Conservation (phyloP, 2,888 invertebrate genomes). For the Nomada flava region DNA sequence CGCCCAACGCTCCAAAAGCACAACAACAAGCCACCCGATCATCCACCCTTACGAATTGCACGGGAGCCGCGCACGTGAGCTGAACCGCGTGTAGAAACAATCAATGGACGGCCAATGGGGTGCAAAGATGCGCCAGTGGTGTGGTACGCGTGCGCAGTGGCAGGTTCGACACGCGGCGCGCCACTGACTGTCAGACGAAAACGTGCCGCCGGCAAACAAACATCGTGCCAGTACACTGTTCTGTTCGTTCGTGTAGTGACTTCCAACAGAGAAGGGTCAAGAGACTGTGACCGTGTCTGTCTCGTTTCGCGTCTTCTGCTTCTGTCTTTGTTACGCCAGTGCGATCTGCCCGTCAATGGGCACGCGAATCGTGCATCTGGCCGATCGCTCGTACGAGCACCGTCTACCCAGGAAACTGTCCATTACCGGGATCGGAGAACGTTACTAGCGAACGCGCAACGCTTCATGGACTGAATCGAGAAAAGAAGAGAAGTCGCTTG, state of each 20-base stretch:
- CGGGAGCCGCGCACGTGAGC: conserved; percentile 37
- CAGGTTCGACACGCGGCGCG: conserved; percentile 52
- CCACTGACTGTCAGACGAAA: conserved; percentile 57
- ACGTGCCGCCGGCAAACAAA: conserved; percentile 50
- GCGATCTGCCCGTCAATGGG: conserved; percentile 46
- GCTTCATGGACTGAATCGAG: conserved; percentile 12
- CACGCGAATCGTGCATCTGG: conserved; percentile 56
- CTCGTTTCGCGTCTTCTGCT: conserved; percentile 24
- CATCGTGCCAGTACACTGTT: conserved; percentile 35
- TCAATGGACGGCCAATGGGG: conserved; percentile 42
- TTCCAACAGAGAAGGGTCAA: conserved; percentile 50
- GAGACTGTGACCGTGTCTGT: conserved; percentile 50
- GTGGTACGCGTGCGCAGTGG: conserved; percentile 37
- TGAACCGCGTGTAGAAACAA: conserved; percentile 36
- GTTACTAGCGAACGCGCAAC: conserved; percentile 44
- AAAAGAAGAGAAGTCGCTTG: background rate
- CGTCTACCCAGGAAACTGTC: conserved; percentile 80
- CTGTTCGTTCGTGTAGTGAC: conserved; percentile 18
- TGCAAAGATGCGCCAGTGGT: background rate
- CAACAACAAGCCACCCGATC: background rate
- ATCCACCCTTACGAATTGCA: conserved; percentile 1
- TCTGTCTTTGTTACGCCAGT: conserved; percentile 25
- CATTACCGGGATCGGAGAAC: conserved; percentile 79
- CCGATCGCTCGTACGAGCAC: conserved; percentile 56
- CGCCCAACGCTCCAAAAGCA: background rate